Evolutionary conservation across 1,140 invertebrate species (phyloP).

Genomic region (Latrodectus geometricus): DNA sequence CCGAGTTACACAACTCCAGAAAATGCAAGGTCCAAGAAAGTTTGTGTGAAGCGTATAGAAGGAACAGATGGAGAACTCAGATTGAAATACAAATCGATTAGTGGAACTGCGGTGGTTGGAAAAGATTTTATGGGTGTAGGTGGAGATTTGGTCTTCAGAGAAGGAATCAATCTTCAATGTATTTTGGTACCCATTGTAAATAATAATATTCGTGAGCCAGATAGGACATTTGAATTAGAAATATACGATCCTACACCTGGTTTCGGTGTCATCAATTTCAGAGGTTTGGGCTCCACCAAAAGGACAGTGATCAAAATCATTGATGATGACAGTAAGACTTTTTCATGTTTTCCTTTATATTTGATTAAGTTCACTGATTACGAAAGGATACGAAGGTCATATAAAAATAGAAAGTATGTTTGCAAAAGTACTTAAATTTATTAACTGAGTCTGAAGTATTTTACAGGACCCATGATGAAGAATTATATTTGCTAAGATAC

Average conservation of each 20-base stretch:
- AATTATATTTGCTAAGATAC: too few relatives aligned
- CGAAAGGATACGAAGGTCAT: too few relatives aligned
- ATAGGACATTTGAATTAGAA: not conserved
- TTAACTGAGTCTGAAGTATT: too few relatives aligned
- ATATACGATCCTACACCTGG: not conserved
- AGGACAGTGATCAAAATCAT: not conserved
- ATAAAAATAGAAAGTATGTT: too few relatives aligned
- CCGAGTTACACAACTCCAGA: not conserved
- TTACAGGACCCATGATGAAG: too few relatives aligned
- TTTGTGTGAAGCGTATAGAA: not conserved
- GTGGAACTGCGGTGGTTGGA: not conserved
- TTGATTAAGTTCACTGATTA: too few relatives aligned
- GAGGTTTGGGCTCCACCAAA: not conserved
- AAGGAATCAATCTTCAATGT: constrained; percentile 71
- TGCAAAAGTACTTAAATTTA: too few relatives aligned
- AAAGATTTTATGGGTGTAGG: constrained; percentile 36
- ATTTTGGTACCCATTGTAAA: constrained; percentile 74
- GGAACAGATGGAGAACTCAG: not conserved
- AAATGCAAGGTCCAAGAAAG: not conserved
- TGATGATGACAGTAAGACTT: constrained; percentile 28
- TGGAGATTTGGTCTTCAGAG: constrained; percentile 73
- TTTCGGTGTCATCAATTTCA: constrained; percentile 19
- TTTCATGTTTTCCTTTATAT: not conserved
- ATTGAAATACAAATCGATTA: not conserved
- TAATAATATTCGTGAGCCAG: not conserved